Percentiles rank a stretch among this genome's conserved stretches.
Conservation (phyloP, 2,797 vertebrate genomes). For the Catharus ustulatus region DNA sequence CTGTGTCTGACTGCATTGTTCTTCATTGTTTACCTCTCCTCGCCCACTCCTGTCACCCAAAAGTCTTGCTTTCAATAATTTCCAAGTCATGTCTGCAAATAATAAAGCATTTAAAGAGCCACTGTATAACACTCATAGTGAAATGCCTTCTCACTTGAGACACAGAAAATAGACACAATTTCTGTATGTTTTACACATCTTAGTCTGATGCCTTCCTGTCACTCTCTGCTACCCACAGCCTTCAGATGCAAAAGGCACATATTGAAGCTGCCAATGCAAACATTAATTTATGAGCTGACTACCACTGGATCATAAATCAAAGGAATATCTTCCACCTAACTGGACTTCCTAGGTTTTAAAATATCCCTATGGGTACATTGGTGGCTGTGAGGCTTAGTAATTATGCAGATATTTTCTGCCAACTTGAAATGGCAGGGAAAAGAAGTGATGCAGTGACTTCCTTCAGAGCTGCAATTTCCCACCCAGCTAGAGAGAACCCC, state of each 20-base stretch:
- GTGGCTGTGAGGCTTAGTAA: not conserved
- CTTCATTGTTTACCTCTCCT: constrained; percentile 53
- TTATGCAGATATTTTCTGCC: not conserved
- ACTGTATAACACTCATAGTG: not conserved
- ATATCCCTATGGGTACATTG: not conserved
- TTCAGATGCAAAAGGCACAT: constrained; percentile 29
- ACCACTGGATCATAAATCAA: constrained; percentile 11
- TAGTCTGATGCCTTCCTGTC: constrained; percentile 17
- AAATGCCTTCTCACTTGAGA: constrained; percentile 43
- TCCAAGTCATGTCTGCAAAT: constrained; percentile 30
- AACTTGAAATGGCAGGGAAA: not conserved
- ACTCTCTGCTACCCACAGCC: constrained; percentile 29
- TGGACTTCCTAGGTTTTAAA: constrained; percentile 11
- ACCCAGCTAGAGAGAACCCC: not conserved
- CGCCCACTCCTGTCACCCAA: not conserved
- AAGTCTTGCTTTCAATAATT: not conserved
- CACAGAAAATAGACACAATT: constrained; percentile 4
- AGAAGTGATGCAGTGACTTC: not conserved
- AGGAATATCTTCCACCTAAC: constrained; percentile 13
- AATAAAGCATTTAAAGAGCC: constrained; percentile 20
- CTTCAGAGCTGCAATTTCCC: not conserved
- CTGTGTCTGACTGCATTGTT: constrained; percentile 29
- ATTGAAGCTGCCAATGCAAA: constrained; percentile 26
- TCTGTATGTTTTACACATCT: constrained; percentile 30
- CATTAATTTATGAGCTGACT: constrained; percentile 27